Percentiles rank a stretch among this genome's conserved stretches.
These are phyloP conservation scores for Harpegnathos saltator DNA, from an alignment of 1,140 invertebrate genomes.

Conservation along the genomic window DNA sequence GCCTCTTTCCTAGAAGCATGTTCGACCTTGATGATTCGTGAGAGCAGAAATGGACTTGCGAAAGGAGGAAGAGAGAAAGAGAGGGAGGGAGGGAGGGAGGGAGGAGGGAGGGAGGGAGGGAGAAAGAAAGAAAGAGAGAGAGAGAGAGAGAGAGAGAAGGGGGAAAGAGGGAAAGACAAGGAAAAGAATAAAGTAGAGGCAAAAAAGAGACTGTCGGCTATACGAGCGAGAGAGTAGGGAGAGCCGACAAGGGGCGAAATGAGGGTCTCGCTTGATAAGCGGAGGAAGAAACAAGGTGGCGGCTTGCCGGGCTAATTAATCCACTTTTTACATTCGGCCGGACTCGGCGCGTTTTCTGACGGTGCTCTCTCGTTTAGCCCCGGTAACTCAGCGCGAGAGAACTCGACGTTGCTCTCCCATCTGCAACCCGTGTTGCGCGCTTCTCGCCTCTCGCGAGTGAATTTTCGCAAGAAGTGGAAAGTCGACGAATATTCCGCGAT, in stretches of 20 bases:
- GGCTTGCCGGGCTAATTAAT: slow-evolving; percentile 69
- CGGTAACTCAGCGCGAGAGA: not conserved
- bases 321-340: slow-evolving; percentile 62
- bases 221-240: slow-evolving; percentile 38
- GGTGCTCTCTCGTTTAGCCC: not conserved
- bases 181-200: too few relatives aligned
- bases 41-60: slow-evolving; percentile 30
- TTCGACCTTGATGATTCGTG: slow-evolving; percentile 33
- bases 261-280: slow-evolving; percentile 64
- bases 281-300: slow-evolving; percentile 56
- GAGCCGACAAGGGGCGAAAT: slow-evolving; percentile 55
- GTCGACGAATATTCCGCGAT: slow-evolving; percentile 4
- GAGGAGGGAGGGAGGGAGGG: too few relatives aligned
- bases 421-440: not conserved
- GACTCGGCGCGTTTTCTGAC: slow-evolving; percentile 19
- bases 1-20: slow-evolving; percentile 39
- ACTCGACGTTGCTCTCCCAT: slow-evolving; percentile 7
- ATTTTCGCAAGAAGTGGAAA: not conserved
- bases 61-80: too few relatives aligned
- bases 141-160: slow-evolving; percentile 26
- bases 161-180: too few relatives aligned
- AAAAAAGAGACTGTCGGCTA: slow-evolving; percentile 43
- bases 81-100: too few relatives aligned
- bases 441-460: not conserved
- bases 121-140: slow-evolving; percentile 45